A percentile compares a stretch with the other conserved stretches of the same genome.
phyloP scores from a whole-genome alignment of 2,113 vertebrate species.

The Microtus pennsylvanicus region DNA sequence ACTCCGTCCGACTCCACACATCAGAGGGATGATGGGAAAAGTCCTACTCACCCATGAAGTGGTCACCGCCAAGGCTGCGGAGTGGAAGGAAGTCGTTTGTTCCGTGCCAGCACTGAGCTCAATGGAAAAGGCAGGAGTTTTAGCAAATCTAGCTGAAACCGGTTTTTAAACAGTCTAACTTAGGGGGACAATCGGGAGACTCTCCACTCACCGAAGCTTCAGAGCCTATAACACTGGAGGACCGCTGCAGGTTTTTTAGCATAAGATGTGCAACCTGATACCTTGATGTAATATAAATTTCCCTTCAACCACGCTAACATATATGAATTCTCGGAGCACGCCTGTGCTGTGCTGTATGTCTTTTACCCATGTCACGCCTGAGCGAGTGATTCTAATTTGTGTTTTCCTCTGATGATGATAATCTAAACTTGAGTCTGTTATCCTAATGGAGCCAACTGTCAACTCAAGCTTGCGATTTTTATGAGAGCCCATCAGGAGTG shows the following conservation, averaged over 20 bases:
- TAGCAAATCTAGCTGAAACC: neutral
- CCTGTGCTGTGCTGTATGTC: neutral
- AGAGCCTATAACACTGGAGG: neutral
- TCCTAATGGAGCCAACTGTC: conserved; percentile 55
- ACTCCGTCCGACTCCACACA: neutral
- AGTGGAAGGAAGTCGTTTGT: neutral
- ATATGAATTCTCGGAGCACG: neutral
- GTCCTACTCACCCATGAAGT: conserved; percentile 49
- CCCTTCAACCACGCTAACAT: conserved; percentile 8
- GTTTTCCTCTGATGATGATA: neutral
- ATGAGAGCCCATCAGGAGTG: conserved; percentile 16
- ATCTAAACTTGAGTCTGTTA: neutral
- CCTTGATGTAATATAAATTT: neutral
- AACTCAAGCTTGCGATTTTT: conserved; percentile 44
- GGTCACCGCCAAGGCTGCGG: neutral
- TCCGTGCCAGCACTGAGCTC: conserved; percentile 29
- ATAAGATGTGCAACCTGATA: neutral
- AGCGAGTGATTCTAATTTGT: conserved; percentile 42
- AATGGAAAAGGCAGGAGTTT: neutral
- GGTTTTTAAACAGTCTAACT: neutral
- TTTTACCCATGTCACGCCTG: conserved; percentile 49
- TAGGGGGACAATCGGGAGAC: neutral
- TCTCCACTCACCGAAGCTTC: neutral
- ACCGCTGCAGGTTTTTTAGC: neutral
- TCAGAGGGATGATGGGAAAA: neutral